Evolutionary conservation across 2,113 vertebrate genomes (phyloP), one percentile per base, ranked within the genome.

Genomic region (Merops nubicus): DNA sequence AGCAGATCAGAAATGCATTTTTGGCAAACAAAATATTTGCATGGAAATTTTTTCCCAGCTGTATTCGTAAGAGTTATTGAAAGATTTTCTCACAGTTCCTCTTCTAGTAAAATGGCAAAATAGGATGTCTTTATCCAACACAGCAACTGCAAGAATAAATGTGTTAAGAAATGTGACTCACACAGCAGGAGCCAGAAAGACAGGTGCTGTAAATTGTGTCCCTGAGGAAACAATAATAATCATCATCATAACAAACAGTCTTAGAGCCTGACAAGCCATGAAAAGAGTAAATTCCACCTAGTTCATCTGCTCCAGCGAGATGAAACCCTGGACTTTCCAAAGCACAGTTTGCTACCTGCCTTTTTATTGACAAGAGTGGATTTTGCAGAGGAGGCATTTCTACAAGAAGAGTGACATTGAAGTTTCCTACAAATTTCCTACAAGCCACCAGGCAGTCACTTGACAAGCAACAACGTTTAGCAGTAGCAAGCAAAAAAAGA

Each of bases 381-480:
- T 96, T 91, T 93, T 96, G 63, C 83, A 84, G 59, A 90, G 68
- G 29, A 84, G 19, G 53, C 92, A 64, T 40, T 95, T 91, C 82
- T 84, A 12, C 29, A 62, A 29, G 21, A 60, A 12, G 36, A 85
- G 23, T 85, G 85, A 86, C 88, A 93, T 50, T 84, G 85, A 94
- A 70, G 34, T 93, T 91, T 74, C 80, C 89, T 92, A 88, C 57
- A 40, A 56, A 81, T 82, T 85, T 79, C 28, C 63, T 79, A 40
- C 50, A 73, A 93, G 57, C 40, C 87, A 69, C 67, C 63, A 93
- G 72, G 54, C 74, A 93, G 63, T 28, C 29, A 26, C 60, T 80
- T 95, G 89, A 91, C 42, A 85, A 76, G 93, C 36, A 82, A 63
- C 88, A 94, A 85, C 93, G 91, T 82, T 89, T 93, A 75, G 72